A percentile compares a stretch with the other conserved stretches of the same genome.
Conservation (phyloP, 2,113 vertebrate species). For the Piprites chloris region DNA sequence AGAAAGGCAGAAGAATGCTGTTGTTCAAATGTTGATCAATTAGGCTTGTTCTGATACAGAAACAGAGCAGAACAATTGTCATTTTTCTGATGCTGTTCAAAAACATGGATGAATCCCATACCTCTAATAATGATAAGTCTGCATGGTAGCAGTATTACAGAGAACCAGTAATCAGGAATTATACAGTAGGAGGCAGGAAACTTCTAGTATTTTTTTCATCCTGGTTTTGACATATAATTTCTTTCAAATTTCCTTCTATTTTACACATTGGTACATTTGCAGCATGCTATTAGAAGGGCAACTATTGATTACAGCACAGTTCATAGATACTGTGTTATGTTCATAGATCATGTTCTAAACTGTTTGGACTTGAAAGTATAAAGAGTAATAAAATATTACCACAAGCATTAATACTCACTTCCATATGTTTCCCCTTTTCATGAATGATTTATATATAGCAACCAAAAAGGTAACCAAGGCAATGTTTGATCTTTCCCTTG, state of each 20-base stretch:
- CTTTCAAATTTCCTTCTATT: background rate
- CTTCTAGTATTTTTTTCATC: background rate
- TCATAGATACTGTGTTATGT: background rate
- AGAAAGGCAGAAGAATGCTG: background rate
- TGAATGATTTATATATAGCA: background rate
- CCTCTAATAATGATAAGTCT: background rate
- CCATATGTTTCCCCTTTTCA: background rate
- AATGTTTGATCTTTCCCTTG: background rate
- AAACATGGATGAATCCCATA: background rate
- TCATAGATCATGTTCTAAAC: background rate
- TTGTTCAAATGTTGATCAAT: background rate
- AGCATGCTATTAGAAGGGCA: background rate
- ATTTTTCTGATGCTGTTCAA: background rate
- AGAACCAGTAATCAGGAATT: background rate
- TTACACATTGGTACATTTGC: background rate
- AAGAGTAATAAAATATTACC: background rate
- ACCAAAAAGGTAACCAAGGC: background rate
- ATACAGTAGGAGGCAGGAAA: background rate
- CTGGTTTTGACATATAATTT: background rate
- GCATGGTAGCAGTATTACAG: background rate
- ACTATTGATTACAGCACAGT: background rate
- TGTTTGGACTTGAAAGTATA: background rate
- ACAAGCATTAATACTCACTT: background rate
- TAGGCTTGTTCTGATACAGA: background rate
- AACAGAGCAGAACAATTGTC: background rate